phyloP scores from a whole-genome alignment of 2,113 vertebrate species.

The Thunnus thynnus region DNA sequence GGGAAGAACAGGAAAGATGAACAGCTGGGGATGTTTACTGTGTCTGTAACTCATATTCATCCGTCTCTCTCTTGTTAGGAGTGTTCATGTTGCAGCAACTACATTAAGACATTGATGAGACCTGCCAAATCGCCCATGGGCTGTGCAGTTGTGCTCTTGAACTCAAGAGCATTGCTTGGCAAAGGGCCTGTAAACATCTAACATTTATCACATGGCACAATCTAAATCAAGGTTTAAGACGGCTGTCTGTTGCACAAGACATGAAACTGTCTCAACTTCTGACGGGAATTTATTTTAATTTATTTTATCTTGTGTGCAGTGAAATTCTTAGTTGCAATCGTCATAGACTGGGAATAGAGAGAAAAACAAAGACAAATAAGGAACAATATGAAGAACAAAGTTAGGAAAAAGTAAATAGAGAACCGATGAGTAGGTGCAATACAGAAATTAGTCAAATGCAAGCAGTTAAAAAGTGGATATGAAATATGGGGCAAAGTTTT shows the following conservation, averaged over 20 bases:
- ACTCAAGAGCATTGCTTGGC: constrained; percentile 1
- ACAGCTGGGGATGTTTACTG: constrained; percentile 38
- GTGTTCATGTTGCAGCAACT: constrained; percentile 27
- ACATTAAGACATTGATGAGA: constrained; percentile 8
- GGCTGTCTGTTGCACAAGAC: neutral
- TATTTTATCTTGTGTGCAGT: no score
- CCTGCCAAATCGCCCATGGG: constrained; percentile 10
- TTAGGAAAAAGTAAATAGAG: no score
- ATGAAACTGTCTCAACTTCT: neutral
- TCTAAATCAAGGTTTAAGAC: neutral
- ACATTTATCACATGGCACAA: constrained; percentile 25
- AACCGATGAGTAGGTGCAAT: no score
- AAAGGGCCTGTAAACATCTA: constrained; percentile 18
- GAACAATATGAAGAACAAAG: neutral
- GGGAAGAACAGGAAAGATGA: constrained; percentile 31
- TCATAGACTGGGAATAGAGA: no score
- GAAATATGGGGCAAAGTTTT: neutral
- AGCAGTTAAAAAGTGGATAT: no score
- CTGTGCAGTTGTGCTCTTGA: neutral
- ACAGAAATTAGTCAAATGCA: no score
- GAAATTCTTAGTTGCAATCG: no score
- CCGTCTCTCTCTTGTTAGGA: constrained; percentile 10
- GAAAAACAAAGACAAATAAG: no score
- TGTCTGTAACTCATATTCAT: constrained; percentile 37
- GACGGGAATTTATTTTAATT: neutral